Conservation (phyloP, 2,888 invertebrate species). For the Corbicula japonica region DNA sequence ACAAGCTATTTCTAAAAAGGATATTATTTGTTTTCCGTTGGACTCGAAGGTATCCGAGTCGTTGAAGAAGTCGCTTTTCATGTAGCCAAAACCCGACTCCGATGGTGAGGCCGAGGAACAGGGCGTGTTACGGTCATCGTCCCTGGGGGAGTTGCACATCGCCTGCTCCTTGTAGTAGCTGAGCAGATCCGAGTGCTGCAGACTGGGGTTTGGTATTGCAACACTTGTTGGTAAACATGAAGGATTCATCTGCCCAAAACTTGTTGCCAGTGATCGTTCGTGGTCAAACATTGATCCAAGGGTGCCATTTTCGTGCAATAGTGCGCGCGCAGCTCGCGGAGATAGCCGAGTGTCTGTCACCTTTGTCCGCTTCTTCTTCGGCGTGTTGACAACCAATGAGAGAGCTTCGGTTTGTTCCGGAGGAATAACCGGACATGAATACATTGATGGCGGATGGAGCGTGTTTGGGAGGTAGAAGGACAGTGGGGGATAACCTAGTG, state of each 20-base stretch:
- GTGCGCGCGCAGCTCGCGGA: constrained; percentile 83
- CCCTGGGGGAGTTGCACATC: constrained; percentile 76
- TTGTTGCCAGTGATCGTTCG: constrained; percentile 62
- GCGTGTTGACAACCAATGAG: constrained; percentile 95
- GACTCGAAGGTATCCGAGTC: constrained; percentile 70
- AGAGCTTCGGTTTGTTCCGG: constrained; percentile 91
- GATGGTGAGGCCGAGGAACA: constrained; percentile 78
- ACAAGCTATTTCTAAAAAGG: constrained; percentile 75
- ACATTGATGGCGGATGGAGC: constrained; percentile 76
- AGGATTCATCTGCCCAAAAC: constrained; percentile 93
- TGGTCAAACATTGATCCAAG: constrained; percentile 70
- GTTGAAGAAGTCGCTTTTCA: constrained; percentile 74
- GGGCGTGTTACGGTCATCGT: constrained; percentile 77
- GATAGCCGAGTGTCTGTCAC: constrained; percentile 89
- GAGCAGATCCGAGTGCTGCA: constrained; percentile 89
- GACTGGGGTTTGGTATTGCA: constrained; percentile 97
- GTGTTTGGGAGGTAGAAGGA: constrained; percentile 88
- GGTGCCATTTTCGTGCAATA: constrained; percentile 81
- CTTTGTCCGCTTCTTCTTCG: constrained; percentile 99
- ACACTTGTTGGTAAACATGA: constrained; percentile 97
- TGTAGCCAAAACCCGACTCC: constrained; percentile 65
- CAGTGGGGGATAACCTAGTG: constrained; percentile 87
- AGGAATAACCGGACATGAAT: constrained; percentile 69
- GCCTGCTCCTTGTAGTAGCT: constrained; percentile 86
- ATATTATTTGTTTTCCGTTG: constrained; percentile 77